Base-by-base conservation (phyloP, 2,113 vertebrate species). In the Ceratotherium simum region DNA sequence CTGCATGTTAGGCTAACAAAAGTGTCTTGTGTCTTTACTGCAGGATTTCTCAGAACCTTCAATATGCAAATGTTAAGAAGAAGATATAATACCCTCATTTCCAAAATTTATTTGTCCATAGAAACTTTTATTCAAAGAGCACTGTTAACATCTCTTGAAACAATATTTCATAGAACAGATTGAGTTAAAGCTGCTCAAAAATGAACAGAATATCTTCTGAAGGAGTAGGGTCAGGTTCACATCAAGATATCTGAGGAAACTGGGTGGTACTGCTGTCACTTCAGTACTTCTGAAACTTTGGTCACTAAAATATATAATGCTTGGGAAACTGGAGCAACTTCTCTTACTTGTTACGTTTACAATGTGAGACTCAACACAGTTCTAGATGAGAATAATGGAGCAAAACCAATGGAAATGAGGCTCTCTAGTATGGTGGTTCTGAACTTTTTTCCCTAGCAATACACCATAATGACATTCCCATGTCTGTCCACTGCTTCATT, bases 81-180 rank as follows among this genome's bases (percentile, higher is more conserved):
- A 94, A 16, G 31, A 92, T 58, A 91, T 17, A 76, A 39, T 62
- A 91, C 90, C 5, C 17, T 86, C 48, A 73, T 79, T 86, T 58
- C 56, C n/a, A 36, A 93, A 82, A 90, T 17, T 7, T 86, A 89
- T 88, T 93, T 96, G 62, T 96, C 62, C 16, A 78, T 64, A 89
- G 83, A 82, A 65, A 86, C 67, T 87, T 96, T 93, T 93, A 97
- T 96, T 96, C 86, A 92, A 36, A 65, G 31, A 97, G 21, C 48
- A 83, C 56, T 87, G 69, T 90, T 95, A 95, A 58, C 18, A 69
- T 58, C 56, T 90, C 80, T 94, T 92, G n/a, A 83, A 90, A 94
- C n/a, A 95, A 75, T 79, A 69, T 42, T 51, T 96, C 36, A 70
- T 51, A 87, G 67, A 84, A 75, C 27, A 81, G 64, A 93, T 48